Percentiles rank a stretch among this genome's conserved stretches.
These are phyloP conservation scores for Eulithis prunata DNA, from an alignment of 2,888 invertebrate species.

Conservation along the genomic window DNA sequence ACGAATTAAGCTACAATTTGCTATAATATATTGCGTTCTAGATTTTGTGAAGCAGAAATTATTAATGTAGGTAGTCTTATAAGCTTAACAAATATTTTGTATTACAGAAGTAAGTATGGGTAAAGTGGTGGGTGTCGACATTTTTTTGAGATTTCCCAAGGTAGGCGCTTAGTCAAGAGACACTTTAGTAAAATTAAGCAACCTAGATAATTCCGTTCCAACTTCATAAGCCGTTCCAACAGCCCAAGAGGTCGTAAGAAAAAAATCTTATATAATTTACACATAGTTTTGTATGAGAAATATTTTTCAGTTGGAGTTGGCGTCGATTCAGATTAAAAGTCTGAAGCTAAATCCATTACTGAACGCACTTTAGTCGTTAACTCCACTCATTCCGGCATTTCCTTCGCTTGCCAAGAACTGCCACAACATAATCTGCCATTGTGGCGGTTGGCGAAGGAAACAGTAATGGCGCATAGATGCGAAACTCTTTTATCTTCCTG, in stretches of 20 bases:
- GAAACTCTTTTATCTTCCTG: neutral
- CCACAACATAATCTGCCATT: slow-evolving; percentile 28
- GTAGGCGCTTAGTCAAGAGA: too few relatives aligned
- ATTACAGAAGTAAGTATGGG: too few relatives aligned
- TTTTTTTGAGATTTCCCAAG: too few relatives aligned
- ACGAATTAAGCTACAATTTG: slow-evolving; percentile 5
- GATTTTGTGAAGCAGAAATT: neutral
- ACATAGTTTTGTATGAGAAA: too few relatives aligned
- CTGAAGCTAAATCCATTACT: slow-evolving; percentile 26
- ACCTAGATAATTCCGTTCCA: too few relatives aligned
- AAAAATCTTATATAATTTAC: too few relatives aligned
- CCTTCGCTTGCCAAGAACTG: slow-evolving; percentile 25
- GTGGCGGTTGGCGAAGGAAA: slow-evolving; percentile 1
- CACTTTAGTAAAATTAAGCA: too few relatives aligned
- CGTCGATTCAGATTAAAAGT: slow-evolving; percentile 19
- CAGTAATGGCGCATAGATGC: slow-evolving; percentile 1
- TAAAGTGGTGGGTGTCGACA: too few relatives aligned
- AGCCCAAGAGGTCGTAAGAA: too few relatives aligned
- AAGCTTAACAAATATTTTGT: too few relatives aligned
- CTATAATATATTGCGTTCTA: neutral
- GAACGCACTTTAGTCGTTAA: slow-evolving; percentile 23
- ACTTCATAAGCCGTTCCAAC: too few relatives aligned
- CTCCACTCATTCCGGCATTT: slow-evolving; percentile 13
- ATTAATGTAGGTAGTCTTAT: too few relatives aligned
- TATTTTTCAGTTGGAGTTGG: neutral